phyloP scores from a whole-genome alignment of 1,140 invertebrate species.

The Papilio aristodemus region DNA sequence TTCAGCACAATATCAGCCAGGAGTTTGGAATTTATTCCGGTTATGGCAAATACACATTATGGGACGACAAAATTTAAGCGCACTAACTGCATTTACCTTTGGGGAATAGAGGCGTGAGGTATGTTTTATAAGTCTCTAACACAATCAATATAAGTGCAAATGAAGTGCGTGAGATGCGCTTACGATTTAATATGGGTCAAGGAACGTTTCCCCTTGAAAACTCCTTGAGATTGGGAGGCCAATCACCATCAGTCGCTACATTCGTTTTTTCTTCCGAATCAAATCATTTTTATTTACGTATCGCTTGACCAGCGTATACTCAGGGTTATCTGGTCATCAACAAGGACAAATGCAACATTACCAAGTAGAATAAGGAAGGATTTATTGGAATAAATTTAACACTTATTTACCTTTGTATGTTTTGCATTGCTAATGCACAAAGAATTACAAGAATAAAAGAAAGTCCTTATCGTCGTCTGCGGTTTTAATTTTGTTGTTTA shows the following conservation, averaged over 20 bases:
- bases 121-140: not conserved
- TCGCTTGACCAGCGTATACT: constrained; percentile 58
- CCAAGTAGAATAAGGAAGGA: constrained; percentile 41
- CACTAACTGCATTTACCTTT: no score
- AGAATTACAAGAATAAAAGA: constrained; percentile 8
- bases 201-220: constrained; percentile 72
- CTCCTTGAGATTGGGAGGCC: constrained; percentile 71
- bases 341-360: constrained; percentile 60
- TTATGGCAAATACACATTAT: no score
- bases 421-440: constrained; percentile 11
- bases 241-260: constrained; percentile 63
- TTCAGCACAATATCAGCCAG: no score
- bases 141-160: constrained; percentile 44
- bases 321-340: constrained; percentile 68
- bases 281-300: constrained; percentile 78
- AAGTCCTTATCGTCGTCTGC: not conserved
- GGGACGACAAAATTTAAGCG: no score
- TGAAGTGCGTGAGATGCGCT: constrained; percentile 42
- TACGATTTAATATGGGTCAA: constrained; percentile 66
- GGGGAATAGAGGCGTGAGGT: no score
- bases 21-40: no score
- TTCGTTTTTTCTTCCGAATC: constrained; percentile 69
- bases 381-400: constrained; percentile 14
- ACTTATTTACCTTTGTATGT: not conserved
- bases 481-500: not conserved